Conservation (phyloP, 2,797 vertebrate genomes). For the Arctocebus calabarensis region DNA sequence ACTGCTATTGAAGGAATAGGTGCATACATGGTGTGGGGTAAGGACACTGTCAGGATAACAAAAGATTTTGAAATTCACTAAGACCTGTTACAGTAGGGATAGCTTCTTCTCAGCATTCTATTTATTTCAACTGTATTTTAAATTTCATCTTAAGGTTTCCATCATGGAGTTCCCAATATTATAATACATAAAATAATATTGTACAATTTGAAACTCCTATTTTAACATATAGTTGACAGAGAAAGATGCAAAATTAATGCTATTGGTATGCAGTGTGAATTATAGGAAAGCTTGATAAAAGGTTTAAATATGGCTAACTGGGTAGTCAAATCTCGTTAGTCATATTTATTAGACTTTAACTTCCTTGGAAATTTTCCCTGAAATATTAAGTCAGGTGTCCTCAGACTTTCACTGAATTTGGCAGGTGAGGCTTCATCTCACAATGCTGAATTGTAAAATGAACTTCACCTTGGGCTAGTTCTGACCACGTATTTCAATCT, state of each 20-base stretch:
- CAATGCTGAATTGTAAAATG: not conserved
- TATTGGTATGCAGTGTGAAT: not conserved
- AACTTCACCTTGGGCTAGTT: not conserved
- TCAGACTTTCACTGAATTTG: not conserved
- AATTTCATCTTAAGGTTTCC: slow-evolving; percentile 33
- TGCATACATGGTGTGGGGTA: not conserved
- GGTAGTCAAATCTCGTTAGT: slow-evolving; percentile 5
- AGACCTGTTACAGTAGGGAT: not conserved
- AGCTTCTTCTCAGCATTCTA: not conserved
- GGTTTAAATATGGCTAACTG: slow-evolving; percentile 9
- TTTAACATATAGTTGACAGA: not conserved
- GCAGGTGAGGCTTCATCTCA: not conserved
- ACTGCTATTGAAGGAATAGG: not conserved
- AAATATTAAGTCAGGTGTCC: not conserved
- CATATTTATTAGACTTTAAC: slow-evolving; percentile 41
- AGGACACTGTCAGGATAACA: not conserved
- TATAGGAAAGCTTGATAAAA: slow-evolving; percentile 6
- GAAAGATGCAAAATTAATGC: slow-evolving; percentile 34
- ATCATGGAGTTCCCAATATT: not conserved
- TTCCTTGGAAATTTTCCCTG: not conserved
- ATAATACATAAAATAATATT: not conserved
- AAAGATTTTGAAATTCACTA: slow-evolving; percentile 47
- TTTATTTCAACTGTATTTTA: slow-evolving; percentile 35
- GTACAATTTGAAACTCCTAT: not conserved
- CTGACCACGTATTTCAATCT: not conserved